Percentiles rank a stretch among this genome's conserved stretches.
Evolutionary conservation across 2,113 vertebrate species (phyloP).

Genomic region (Ia io): DNA sequence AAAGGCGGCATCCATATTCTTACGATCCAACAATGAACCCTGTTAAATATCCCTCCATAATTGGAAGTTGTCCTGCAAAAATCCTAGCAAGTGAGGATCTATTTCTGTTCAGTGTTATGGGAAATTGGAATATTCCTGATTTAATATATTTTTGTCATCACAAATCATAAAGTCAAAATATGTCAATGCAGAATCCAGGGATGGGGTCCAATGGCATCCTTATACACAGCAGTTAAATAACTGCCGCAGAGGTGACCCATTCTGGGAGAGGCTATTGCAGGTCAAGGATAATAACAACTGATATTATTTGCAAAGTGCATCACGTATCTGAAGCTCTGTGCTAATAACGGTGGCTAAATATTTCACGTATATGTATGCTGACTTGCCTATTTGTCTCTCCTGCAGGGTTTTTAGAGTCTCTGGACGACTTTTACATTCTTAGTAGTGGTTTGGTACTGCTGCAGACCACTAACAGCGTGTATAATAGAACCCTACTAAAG

Average conservation of each 20-base stretch:
- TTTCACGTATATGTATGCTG: not conserved
- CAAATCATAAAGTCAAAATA: not conserved
- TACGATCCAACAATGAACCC: not conserved
- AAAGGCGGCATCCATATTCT: not conserved
- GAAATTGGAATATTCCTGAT: not conserved
- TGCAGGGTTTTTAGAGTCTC: slow-evolving; percentile 90
- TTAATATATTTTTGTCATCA: not conserved
- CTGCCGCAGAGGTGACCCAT: not conserved
- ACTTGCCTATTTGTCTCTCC: not conserved
- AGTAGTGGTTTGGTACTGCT: slow-evolving; percentile 91
- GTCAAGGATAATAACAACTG: too few relatives aligned
- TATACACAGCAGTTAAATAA: not conserved
- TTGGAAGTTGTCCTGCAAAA: not conserved
- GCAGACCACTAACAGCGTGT: slow-evolving; percentile 93
- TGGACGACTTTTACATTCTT: slow-evolving; percentile 95
- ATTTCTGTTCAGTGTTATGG: not conserved
- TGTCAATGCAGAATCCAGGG: not conserved
- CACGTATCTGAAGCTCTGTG: not conserved
- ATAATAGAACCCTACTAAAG: slow-evolving; percentile 85
- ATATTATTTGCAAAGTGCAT: not conserved
- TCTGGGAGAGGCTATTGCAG: too few relatives aligned
- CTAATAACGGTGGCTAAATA: not conserved
- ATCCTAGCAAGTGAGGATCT: not conserved
- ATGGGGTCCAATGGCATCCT: not conserved
- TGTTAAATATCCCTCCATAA: not conserved